These are phyloP conservation scores for Drosophila prosaltans DNA, from an alignment of 1,140 invertebrate genomes.

Conservation along the genomic window DNA sequence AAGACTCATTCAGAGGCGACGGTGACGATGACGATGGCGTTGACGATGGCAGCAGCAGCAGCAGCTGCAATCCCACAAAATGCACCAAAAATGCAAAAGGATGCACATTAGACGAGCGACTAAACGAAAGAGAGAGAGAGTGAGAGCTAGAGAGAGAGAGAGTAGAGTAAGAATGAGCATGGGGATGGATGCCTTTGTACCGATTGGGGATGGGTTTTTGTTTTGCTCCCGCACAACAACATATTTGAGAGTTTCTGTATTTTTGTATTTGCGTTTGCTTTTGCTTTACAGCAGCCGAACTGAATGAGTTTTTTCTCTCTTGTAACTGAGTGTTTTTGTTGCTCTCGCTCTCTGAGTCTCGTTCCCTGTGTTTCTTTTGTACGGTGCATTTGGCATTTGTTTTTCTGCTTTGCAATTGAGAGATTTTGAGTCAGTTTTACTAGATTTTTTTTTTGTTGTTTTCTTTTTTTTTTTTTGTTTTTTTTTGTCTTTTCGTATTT, in stretches of 20 bases:
- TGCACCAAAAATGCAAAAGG: slow-evolving; percentile 65
- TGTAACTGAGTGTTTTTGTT: slow-evolving; percentile 27
- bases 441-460: slow-evolving; percentile 36
- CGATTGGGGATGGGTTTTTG: slow-evolving; percentile 46
- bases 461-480: slow-evolving; percentile 32
- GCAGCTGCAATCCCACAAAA: slow-evolving; percentile 53
- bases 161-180: slow-evolving; percentile 25
- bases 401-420: slow-evolving; percentile 69
- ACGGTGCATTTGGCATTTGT: slow-evolving; percentile 75
- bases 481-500: slow-evolving; percentile 36
- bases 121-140: slow-evolving; percentile 20
- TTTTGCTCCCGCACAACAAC: slow-evolving; percentile 22
- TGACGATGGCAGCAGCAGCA: slow-evolving; percentile 56
- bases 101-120: slow-evolving; percentile 48
- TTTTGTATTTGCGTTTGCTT: background rate
- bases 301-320: slow-evolving; percentile 20
- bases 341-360: slow-evolving; percentile 29
- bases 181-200: slow-evolving; percentile 29
- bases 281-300: slow-evolving; percentile 9
- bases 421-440: slow-evolving; percentile 31
- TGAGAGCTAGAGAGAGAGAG: slow-evolving; percentile 16
- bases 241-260: slow-evolving; percentile 7
- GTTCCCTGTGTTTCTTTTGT: slow-evolving; percentile 45
- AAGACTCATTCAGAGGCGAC: slow-evolving; percentile 35
- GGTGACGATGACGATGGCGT: background rate